phyloP scores from a whole-genome alignment of 2,797 vertebrate genomes.

The Poeciliopsis gracilis region DNA sequence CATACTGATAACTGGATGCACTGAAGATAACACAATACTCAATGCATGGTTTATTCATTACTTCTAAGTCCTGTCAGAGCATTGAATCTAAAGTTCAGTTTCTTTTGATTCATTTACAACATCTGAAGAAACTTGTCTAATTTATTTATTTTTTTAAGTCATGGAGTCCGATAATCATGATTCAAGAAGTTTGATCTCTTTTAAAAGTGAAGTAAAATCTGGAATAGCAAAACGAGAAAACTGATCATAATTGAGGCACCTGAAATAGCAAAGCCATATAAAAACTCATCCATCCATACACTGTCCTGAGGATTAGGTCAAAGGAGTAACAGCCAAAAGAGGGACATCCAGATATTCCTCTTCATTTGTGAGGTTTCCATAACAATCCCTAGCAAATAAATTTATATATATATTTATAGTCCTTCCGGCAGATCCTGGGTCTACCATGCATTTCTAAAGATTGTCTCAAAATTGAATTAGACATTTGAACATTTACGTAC shows the following conservation, averaged over 20 bases:
- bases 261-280: not conserved
- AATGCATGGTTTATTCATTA: constrained; percentile 20
- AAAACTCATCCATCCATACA: not conserved
- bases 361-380: not conserved
- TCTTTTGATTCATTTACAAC: constrained; percentile 18
- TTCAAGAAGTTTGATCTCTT: not conserved
- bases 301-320: not conserved
- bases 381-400: not conserved
- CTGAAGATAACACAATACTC: constrained; percentile 5
- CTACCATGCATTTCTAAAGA: not conserved
- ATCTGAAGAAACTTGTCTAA: not conserved
- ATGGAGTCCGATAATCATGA: not conserved
- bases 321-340: not conserved
- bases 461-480: not conserved
- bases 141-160: not conserved
- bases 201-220: constrained; percentile 4
- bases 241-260: not conserved
- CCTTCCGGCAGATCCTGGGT: not conserved
- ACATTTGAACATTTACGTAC: not conserved
- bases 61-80: not conserved
- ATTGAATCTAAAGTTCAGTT: constrained; percentile 15
- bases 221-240: not conserved
- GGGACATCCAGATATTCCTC: not conserved
- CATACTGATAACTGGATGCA: constrained; percentile 17
- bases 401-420: not conserved